Evolutionary conservation across 2,113 vertebrate species (phyloP), one percentile per base, ranked within the genome.

Genomic region (Chrysochloris asiatica): DNA sequence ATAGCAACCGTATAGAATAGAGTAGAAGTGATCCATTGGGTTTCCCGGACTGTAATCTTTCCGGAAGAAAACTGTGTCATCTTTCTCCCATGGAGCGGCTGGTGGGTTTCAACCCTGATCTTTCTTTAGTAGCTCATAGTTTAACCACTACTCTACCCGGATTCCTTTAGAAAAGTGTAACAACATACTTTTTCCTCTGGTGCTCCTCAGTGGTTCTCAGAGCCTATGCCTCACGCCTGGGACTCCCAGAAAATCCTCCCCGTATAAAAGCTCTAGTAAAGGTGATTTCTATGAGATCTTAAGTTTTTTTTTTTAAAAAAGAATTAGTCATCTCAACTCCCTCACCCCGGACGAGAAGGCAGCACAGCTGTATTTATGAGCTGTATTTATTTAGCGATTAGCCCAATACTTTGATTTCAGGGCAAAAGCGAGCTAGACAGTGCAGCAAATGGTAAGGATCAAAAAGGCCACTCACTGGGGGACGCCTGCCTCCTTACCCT

Each of bases 351-450:
- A 47, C 16, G 12, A 79, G 69, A 87, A 90, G 36, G 78, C 69
- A 22, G 48, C 22, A 6, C 0, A 63, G 78, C 73, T 86, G 0
- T 5, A 16, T 48, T 59, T 24, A 6, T 0, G 14, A 86, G 45
- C 65, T 79, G 6, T 77, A 54, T 92, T 79, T 86, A 79, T 77
- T 94, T 73, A 94, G 80, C 72, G 11, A 83, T 86, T 67, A 69
- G 82, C 78, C n/a, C 38, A 86, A 54, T 30, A 30, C 83, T 96
- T 91, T 87, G 88, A 86, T 76, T 91, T 85, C 84, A 61, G 77
- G 26, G 82, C 56, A 47, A 91, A 90, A 87, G 75, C 24, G 19
- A 84, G 38, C 73, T 50, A 71, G 71, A 72, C 71, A 24, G 77
- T 33, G 87, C 26, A 26, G 45, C 30, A 30, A 41, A 73, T 81